Conservation (phyloP, 2,797 vertebrate genomes). For the Serranus cabrilla region DNA sequence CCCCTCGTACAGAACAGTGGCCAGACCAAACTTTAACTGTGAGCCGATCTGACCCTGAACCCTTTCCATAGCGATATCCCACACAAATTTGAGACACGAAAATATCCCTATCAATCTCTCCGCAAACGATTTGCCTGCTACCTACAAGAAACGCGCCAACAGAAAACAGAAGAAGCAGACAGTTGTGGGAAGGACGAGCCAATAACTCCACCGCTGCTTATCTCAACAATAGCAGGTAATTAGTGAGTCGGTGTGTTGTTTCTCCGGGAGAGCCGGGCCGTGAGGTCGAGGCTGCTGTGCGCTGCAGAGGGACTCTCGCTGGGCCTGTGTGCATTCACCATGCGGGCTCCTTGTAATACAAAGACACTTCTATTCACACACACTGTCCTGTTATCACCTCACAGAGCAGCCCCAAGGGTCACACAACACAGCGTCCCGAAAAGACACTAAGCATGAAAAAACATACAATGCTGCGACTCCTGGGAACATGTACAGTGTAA, state of each 20-base stretch:
- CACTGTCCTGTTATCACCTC: constrained; percentile 48
- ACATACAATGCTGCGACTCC: constrained; percentile 26
- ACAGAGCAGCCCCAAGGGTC: constrained; percentile 26
- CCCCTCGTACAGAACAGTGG: constrained; percentile 58
- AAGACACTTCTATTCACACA: constrained; percentile 28
- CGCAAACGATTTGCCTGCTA: constrained; percentile 19
- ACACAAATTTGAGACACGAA: constrained; percentile 24
- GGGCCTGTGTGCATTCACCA: constrained; percentile 30
- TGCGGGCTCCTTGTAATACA: constrained; percentile 15
- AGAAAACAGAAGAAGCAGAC: constrained; percentile 28
- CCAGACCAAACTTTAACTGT: constrained; percentile 45
- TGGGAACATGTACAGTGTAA: constrained; percentile 26
- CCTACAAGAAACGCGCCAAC: constrained; percentile 19
- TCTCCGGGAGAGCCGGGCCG: constrained; percentile 8
- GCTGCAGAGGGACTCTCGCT: constrained; percentile 26
- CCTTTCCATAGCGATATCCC: constrained; percentile 32
- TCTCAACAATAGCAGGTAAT: constrained; percentile 57
- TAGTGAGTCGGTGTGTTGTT: constrained; percentile 46
- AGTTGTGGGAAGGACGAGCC: constrained; percentile 1
- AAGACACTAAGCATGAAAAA: constrained; percentile 47
- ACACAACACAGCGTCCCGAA: constrained; percentile 43
- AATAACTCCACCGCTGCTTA: constrained; percentile 34
- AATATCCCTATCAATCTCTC: constrained; percentile 13
- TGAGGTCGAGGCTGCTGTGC: constrained; percentile 24
- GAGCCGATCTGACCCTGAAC: constrained; percentile 49